Percentiles rank a stretch among this genome's conserved stretches.
Conservation (phyloP, 2,888 invertebrate species). For the Saturnia japonica region DNA sequence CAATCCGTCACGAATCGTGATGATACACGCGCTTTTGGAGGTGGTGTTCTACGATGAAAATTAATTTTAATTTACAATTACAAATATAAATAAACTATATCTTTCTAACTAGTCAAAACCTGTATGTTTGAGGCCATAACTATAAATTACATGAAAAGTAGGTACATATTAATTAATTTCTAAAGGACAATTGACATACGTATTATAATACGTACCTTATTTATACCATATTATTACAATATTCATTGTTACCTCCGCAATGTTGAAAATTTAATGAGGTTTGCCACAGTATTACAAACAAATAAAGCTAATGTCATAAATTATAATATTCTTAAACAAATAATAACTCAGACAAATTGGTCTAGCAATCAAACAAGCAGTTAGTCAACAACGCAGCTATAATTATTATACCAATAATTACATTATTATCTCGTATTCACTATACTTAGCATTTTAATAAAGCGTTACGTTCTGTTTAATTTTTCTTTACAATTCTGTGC, state of each 20-base stretch:
- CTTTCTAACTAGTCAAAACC: not conserved
- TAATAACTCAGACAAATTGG: constrained; percentile 35
- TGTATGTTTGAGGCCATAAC: not conserved
- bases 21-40: too few relatives aligned
- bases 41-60: too few relatives aligned
- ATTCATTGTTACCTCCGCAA: not conserved
- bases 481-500: not conserved
- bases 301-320: not conserved
- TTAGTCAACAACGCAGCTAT: constrained; percentile 38
- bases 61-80: not conserved
- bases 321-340: constrained; percentile 24
- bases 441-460: constrained; percentile 50
- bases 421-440: constrained; percentile 55
- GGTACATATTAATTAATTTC: not conserved
- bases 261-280: not conserved
- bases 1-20: too few relatives aligned
- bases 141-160: not conserved
- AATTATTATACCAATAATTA: constrained; percentile 52
- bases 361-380: constrained; percentile 31
- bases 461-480: constrained; percentile 34
- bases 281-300: not conserved
- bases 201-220: not conserved
- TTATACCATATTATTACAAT: too few relatives aligned
- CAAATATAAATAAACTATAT: not conserved
- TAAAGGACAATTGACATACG: not conserved